Evolutionary conservation across 1,140 invertebrate species (phyloP), one percentile per base, ranked within the genome.

Genomic region (Phymastichus coffea): DNA sequence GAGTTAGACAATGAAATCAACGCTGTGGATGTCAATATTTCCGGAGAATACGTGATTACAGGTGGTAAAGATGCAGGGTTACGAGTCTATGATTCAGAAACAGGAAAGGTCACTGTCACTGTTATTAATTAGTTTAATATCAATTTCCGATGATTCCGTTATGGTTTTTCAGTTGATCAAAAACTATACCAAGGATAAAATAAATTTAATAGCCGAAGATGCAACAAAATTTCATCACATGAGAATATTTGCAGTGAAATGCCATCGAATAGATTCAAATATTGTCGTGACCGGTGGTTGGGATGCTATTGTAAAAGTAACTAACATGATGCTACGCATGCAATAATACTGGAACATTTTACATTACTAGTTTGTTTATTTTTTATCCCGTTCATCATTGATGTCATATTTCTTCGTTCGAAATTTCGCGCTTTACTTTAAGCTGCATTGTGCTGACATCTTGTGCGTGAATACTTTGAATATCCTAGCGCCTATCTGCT

Each of bases 221-320:
- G 63, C 64, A 14, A 58, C 44, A 4, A 70, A 68, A 25, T 74
- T 64, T 65, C 74, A 77, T 53, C 53, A 57, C 22, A 68, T 74
- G 67, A 67, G 70, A 57, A 69, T 77, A 53, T 75, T 73, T 44
- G 63, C 66, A 14, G 52, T 65, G 4, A 75, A 65, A 58, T 77
- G 70, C 60, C 70, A 76, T 58, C 64, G 65, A 9, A 38, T 47
- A 20, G 63, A 69, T 61, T 28, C 62, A 17, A 52, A 73, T 15
- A 54, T 74, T n/a, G 66, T 77, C 25, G 48, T 75, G 20, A 69
- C 68, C 20, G 75, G 75, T 25, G 75, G 75, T 38, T 74, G 74
- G 73, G 75, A 77, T 52, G 63, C 72, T 22, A 68, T 63, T 15
- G 65, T 77, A 4, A 70, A 67, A 54, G 75, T 75, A 69, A 64